These are phyloP conservation scores for Scomber scombrus DNA, from an alignment of 2,113 vertebrate species.

Conservation along the genomic window DNA sequence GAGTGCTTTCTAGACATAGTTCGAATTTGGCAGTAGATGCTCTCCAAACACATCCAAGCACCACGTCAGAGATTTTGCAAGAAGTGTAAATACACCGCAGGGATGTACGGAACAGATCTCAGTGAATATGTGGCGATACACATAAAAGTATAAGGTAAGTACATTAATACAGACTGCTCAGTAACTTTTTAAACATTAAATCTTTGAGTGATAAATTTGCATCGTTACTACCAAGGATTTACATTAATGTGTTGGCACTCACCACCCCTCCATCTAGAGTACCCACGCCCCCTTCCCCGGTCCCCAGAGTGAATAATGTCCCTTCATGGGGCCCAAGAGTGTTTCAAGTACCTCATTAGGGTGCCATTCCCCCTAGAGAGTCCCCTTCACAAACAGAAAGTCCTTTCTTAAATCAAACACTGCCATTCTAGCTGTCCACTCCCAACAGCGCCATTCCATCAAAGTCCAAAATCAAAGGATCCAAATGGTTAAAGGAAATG, in stretches of 20 bases:
- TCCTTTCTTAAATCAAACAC: slow-evolving; percentile 58
- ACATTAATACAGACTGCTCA: no score
- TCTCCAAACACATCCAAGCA: no score
- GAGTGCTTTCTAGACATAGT: no score
- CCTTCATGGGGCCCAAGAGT: slow-evolving; percentile 64
- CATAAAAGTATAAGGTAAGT: no score
- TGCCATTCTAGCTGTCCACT: slow-evolving; percentile 39
- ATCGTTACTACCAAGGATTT: neutral
- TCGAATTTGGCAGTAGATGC: no score
- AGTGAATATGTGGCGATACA: no score
- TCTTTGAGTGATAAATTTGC: no score
- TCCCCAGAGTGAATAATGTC: slow-evolving; percentile 43
- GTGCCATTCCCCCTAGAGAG: slow-evolving; percentile 67
- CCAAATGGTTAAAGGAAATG: slow-evolving; percentile 17
- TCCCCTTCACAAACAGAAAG: slow-evolving; percentile 82
- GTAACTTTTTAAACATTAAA: no score
- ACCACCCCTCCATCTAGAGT: neutral
- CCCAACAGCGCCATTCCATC: slow-evolving; percentile 30
- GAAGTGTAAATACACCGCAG: no score
- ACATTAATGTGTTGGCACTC: slow-evolving; percentile 5
- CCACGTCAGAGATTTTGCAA: no score
- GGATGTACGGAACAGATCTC: no score
- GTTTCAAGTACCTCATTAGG: slow-evolving; percentile 81
- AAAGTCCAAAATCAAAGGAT: slow-evolving; percentile 37
- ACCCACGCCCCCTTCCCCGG: slow-evolving; percentile 3